Conservation (phyloP, 2,797 vertebrate species). For the Gallinago nigripennis region DNA sequence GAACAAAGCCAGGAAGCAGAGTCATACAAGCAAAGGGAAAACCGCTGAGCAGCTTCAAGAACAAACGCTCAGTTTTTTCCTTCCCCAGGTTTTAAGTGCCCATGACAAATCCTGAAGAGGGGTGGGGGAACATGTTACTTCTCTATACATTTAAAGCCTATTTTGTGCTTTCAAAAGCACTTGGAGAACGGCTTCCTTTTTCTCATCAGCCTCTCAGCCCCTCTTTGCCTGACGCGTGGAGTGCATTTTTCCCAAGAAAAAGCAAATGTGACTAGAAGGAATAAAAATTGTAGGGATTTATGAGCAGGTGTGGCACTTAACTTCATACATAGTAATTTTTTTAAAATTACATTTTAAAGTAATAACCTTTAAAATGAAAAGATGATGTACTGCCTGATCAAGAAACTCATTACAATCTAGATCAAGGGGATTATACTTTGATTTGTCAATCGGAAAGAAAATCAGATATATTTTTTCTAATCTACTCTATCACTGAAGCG, state of each 20-base stretch:
- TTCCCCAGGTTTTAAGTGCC: not conserved
- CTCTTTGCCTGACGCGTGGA: not conserved
- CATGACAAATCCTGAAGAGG: not conserved
- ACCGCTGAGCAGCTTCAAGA: rapidly evolving
- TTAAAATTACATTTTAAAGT: not conserved
- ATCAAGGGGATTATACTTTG: not conserved
- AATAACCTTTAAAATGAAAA: not conserved
- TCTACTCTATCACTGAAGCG: not conserved
- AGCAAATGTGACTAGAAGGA: not conserved
- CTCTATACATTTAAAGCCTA: not conserved
- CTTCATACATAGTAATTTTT: not conserved
- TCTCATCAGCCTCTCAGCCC: not conserved
- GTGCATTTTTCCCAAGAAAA: not conserved
- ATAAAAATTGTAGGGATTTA: not conserved
- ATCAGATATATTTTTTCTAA: not conserved
- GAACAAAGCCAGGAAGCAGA: not conserved
- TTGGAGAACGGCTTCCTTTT: not conserved
- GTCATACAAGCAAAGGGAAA: not conserved
- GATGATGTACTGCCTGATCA: not conserved
- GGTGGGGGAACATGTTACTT: not conserved
- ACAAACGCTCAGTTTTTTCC: not conserved
- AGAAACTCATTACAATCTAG: not conserved
- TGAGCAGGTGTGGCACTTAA: not conserved
- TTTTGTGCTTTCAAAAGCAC: not conserved
- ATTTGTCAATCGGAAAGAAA: not conserved